phyloP scores from a whole-genome alignment of 2,888 invertebrate genomes.

The Sipha maydis region DNA sequence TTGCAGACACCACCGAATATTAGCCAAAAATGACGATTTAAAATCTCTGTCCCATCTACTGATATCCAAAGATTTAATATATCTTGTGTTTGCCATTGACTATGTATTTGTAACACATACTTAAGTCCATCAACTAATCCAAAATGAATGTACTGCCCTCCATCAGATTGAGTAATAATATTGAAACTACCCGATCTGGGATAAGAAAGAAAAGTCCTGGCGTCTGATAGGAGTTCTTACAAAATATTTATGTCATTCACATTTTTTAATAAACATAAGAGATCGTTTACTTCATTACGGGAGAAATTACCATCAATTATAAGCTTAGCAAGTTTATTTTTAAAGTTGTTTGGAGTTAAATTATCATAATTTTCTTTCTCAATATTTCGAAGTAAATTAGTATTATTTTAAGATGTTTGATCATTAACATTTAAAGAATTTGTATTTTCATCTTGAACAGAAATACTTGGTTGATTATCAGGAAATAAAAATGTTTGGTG shows the following conservation, averaged over 20 bases:
- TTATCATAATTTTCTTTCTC: constrained; percentile 4
- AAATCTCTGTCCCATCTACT: constrained; percentile 5
- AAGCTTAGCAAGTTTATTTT: constrained; percentile 5
- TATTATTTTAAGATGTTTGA: not conserved
- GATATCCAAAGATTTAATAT: too few species aligned
- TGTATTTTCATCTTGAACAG: constrained; percentile 3
- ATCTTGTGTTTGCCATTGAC: constrained; percentile 1
- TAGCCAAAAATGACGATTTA: not conserved
- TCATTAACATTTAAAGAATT: not conserved
- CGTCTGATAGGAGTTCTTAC: not conserved
- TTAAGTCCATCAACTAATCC: constrained; percentile 16
- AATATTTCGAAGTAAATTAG: constrained; percentile 4
- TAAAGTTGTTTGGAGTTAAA: not conserved
- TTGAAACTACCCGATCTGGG: not conserved
- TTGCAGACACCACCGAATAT: constrained; percentile 1
- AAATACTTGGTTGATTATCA: constrained; percentile 1
- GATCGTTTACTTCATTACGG: constrained; percentile 3
- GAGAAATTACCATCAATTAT: constrained; percentile 10
- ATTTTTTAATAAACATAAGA: constrained; percentile 7
- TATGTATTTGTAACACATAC: constrained; percentile 13
- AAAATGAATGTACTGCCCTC: constrained; percentile 2
- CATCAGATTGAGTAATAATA: constrained; percentile 11
- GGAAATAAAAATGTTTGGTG: not conserved
- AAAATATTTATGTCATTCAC: constrained; percentile 14
- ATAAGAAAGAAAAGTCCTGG: constrained; percentile 14